These are phyloP conservation scores for Mesorhabditis sp. DNA, from an alignment of 2,888 invertebrate species.

Conservation along the genomic window DNA sequence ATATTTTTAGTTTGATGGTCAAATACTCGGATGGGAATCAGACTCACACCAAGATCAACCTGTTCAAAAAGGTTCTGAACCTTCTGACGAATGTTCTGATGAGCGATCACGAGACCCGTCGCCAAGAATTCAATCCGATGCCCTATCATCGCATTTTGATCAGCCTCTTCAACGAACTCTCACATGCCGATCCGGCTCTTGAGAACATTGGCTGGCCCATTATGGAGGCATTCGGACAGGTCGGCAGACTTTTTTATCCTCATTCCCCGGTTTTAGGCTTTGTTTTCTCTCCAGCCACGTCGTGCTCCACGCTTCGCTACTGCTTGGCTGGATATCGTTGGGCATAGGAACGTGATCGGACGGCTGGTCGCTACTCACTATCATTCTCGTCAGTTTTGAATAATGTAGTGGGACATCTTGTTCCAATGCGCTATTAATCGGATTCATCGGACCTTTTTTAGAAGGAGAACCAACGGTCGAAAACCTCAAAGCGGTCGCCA, in stretches of 20 bases:
- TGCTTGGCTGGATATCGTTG: conserved; percentile 95
- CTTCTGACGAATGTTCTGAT: conserved; percentile 90
- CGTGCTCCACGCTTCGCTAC: conserved; percentile 94
- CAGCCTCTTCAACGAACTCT: conserved; percentile 91
- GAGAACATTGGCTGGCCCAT: conserved; percentile 91
- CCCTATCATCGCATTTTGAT: conserved; percentile 95
- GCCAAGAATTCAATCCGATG: conserved; percentile 86
- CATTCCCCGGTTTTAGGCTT: conserved; percentile 59
- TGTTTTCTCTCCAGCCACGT: conserved; percentile 85
- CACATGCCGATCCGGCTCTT: conserved; percentile 83
- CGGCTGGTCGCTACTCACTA: conserved; percentile 22
- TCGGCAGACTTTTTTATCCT: not conserved
- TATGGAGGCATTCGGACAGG: conserved; percentile 66
- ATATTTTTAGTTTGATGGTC: conserved; percentile 65
- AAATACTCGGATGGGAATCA: conserved; percentile 80
- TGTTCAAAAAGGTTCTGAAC: conserved; percentile 87
- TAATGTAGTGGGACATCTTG: no score
- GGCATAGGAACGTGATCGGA: conserved; percentile 68
- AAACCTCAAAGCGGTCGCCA: conserved; percentile 58
- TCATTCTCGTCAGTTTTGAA: not conserved
- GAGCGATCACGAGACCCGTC: conserved; percentile 89
- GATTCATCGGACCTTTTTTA: not conserved
- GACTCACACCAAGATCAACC: conserved; percentile 89
- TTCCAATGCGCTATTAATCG: no score
- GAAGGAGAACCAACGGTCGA: conserved; percentile 19